phyloP scores from a whole-genome alignment of 2,888 invertebrate species.

The Tricholauxania praeusta region DNA sequence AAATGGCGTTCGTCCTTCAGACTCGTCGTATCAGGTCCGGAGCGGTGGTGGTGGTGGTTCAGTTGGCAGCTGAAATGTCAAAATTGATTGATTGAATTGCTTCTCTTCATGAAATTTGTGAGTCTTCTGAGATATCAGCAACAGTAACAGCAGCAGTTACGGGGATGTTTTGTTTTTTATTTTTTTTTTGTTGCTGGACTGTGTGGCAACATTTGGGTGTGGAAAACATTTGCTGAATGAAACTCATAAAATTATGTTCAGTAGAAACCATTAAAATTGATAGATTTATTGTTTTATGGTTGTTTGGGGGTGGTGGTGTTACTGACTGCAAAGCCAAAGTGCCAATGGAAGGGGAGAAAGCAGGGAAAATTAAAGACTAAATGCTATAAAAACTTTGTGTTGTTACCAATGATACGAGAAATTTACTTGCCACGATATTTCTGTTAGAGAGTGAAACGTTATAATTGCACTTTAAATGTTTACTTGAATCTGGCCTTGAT shows the following conservation, averaged over 20 bases:
- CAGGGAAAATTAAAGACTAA: too few species aligned
- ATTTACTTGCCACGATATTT: too few species aligned
- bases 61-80: conserved; percentile 55
- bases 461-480: too few species aligned
- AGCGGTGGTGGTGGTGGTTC: conserved; percentile 42
- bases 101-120: conserved; percentile 66
- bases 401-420: too few species aligned
- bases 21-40: conserved; percentile 30
- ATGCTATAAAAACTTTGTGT: too few species aligned
- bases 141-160: neutral
- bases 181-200: neutral
- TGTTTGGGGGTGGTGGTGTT: conserved; percentile 41
- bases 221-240: conserved; percentile 50
- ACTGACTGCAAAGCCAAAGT: neutral
- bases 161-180: neutral
- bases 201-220: conserved; percentile 24
- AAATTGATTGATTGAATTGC: conserved; percentile 67
- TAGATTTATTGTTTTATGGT: conserved; percentile 62
- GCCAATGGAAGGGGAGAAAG: too few species aligned
- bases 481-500: too few species aligned
- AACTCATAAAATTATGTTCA: conserved; percentile 67
- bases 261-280: conserved; percentile 65
- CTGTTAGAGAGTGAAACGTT: too few species aligned
- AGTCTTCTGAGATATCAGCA: conserved; percentile 62
- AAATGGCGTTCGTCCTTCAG: conserved; percentile 49